Conservation (phyloP, 2,797 vertebrate genomes). For the Phoxinus dragarum region DNA sequence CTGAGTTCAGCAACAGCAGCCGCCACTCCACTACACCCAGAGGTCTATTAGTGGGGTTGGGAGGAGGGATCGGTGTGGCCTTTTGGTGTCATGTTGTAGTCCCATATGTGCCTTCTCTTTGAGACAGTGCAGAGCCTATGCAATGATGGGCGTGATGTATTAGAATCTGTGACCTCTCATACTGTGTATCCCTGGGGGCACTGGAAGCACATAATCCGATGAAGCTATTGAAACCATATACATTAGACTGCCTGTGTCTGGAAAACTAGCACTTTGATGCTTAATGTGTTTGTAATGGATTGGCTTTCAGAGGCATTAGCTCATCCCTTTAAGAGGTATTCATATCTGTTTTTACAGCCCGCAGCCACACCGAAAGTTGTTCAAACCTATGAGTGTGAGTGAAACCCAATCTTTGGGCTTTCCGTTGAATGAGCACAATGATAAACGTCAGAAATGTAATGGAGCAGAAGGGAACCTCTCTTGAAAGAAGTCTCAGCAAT, state of each 20-base stretch:
- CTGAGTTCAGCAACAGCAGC: slow-evolving; percentile 72
- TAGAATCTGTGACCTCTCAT: slow-evolving; percentile 34
- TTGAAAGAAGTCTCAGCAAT: slow-evolving; percentile 30
- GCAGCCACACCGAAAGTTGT: slow-evolving; percentile 53
- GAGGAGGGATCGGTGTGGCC: slow-evolving; percentile 59
- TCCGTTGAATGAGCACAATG: slow-evolving; percentile 48
- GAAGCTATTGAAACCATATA: slow-evolving; percentile 47
- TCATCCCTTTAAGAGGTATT: slow-evolving; percentile 63
- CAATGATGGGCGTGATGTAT: slow-evolving; percentile 45
- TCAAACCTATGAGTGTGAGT: slow-evolving; percentile 38
- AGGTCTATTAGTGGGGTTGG: slow-evolving; percentile 74
- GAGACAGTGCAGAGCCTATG: slow-evolving; percentile 44
- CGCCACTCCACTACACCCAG: slow-evolving; percentile 71
- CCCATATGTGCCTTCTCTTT: slow-evolving; percentile 73
- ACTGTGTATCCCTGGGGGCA: slow-evolving; percentile 15
- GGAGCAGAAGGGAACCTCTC: slow-evolving; percentile 8
- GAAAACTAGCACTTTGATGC: slow-evolving; percentile 52
- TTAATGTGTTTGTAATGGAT: slow-evolving; percentile 68
- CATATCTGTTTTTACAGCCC: slow-evolving; percentile 51
- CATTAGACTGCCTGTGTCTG: slow-evolving; percentile 55
- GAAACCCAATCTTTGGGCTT: slow-evolving; percentile 49
- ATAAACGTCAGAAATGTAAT: slow-evolving; percentile 50
- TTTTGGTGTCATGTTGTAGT: slow-evolving; percentile 74
- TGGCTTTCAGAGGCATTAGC: slow-evolving; percentile 58
- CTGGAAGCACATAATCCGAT: slow-evolving; percentile 16